Evolutionary conservation across 2,113 vertebrate species (phyloP).

Genomic region (Hylia prasina): DNA sequence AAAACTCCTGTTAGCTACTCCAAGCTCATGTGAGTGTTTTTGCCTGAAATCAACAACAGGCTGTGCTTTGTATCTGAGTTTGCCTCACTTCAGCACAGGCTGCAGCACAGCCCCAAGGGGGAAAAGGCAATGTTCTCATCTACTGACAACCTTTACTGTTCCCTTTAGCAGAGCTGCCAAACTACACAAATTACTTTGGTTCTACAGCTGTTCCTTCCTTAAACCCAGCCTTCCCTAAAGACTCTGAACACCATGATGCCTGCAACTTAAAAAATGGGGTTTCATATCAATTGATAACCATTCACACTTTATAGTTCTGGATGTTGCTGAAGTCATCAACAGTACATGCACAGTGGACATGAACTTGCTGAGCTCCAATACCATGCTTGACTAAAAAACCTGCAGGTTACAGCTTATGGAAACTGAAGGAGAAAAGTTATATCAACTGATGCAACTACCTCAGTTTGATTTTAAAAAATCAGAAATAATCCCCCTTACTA

Average conservation of each 20-base stretch:
- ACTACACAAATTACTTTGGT: not conserved
- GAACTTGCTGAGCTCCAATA: not conserved
- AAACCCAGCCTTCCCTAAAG: not conserved
- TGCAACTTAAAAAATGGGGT: not conserved
- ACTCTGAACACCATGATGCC: not conserved
- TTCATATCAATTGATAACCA: not conserved
- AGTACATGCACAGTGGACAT: not conserved
- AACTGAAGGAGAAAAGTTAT: not conserved
- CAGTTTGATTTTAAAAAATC: not conserved
- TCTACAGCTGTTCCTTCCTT: not conserved
- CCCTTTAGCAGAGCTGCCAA: not conserved
- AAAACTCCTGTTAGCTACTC: not conserved
- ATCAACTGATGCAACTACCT: not conserved
- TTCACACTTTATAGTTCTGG: not conserved
- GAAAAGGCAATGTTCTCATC: not conserved
- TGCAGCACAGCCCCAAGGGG: not conserved
- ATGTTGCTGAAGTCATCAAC: not conserved
- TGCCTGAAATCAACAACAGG: not conserved
- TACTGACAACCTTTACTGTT: not conserved
- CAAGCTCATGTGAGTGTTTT: not conserved
- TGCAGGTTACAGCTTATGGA: not conserved
- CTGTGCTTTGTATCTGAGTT: not conserved
- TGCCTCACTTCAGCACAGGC: not conserved
- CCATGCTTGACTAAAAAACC: not conserved
- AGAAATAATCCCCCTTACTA: rapidly evolving